Percentiles rank a stretch among this genome's conserved stretches.
These are phyloP conservation scores for Champsocephalus gunnari DNA, from an alignment of 2,797 vertebrate genomes.

Conservation along the genomic window DNA sequence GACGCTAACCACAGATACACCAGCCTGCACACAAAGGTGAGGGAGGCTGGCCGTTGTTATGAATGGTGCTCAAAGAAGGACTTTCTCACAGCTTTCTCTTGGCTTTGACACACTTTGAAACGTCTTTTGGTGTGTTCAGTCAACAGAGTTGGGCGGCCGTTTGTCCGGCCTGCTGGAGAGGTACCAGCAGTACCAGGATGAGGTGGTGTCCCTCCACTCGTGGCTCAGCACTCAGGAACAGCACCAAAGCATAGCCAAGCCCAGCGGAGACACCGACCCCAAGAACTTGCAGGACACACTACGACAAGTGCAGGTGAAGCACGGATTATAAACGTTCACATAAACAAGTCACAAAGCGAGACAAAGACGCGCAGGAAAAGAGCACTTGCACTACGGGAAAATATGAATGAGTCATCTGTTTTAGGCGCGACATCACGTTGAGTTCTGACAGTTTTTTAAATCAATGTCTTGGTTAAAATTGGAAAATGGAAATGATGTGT, in stretches of 20 bases:
- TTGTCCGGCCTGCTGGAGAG: slow-evolving; percentile 88
- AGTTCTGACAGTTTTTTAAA: not conserved
- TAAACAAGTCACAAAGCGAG: not conserved
- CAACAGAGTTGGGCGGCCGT: slow-evolving; percentile 89
- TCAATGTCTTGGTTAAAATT: not conserved
- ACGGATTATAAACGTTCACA: too few relatives aligned
- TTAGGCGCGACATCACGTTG: not conserved
- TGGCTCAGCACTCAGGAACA: slow-evolving; percentile 92
- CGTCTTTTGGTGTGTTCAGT: slow-evolving; percentile 77
- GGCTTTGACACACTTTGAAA: not conserved
- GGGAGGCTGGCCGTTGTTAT: not conserved
- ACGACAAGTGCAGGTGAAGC: slow-evolving; percentile 87
- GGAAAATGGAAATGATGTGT: slow-evolving; percentile 6
- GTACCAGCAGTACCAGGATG: slow-evolving; percentile 95
- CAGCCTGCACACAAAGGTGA: slow-evolving; percentile 91
- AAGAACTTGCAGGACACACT: slow-evolving; percentile 89
- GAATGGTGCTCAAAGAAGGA: fast-evolving
- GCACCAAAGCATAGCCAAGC: slow-evolving; percentile 81
- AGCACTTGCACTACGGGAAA: too few relatives aligned
- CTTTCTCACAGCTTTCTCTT: not conserved
- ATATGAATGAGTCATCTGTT: too few relatives aligned
- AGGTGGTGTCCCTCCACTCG: slow-evolving; percentile 85
- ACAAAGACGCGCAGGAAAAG: not conserved
- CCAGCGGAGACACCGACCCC: slow-evolving; percentile 89
- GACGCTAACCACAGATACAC: slow-evolving; percentile 91